These are phyloP conservation scores for Galemys pyrenaicus DNA, from an alignment of 2,113 vertebrate species.

Conservation along the genomic window DNA sequence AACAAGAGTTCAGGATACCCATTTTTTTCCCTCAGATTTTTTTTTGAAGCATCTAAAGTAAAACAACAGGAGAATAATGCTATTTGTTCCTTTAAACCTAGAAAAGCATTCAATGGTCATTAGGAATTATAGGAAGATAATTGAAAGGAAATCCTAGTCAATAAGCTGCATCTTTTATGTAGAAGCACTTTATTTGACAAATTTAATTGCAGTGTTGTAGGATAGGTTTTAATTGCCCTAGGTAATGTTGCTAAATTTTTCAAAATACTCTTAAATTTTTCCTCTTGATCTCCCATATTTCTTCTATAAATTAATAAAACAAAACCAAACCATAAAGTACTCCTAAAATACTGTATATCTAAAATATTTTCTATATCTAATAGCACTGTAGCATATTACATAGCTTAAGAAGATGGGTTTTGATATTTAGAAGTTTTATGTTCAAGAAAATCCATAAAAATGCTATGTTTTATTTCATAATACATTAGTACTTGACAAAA, in stretches of 20 bases:
- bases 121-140: neutral
- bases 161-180: neutral
- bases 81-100: neutral
- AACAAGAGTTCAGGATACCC: neutral
- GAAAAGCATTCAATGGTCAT: neutral
- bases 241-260: neutral
- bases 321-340: too few relatives aligned
- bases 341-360: too few relatives aligned
- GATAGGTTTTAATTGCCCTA: neutral
- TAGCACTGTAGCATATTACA: neutral
- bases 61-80: neutral
- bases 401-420: neutral
- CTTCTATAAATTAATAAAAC: too few relatives aligned
- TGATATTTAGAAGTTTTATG: slow-evolving; percentile 12
- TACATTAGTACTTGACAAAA: neutral
- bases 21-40: neutral
- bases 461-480: neutral
- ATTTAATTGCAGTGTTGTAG: neutral
- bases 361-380: too few relatives aligned
- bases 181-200: neutral
- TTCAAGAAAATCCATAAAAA: neutral
- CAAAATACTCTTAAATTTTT: neutral
- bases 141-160: neutral
- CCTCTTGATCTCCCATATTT: too few relatives aligned
- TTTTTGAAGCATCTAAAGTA: neutral